Conservation (phyloP, 2,888 invertebrate genomes). For the Pachymerium ferrugineum region DNA sequence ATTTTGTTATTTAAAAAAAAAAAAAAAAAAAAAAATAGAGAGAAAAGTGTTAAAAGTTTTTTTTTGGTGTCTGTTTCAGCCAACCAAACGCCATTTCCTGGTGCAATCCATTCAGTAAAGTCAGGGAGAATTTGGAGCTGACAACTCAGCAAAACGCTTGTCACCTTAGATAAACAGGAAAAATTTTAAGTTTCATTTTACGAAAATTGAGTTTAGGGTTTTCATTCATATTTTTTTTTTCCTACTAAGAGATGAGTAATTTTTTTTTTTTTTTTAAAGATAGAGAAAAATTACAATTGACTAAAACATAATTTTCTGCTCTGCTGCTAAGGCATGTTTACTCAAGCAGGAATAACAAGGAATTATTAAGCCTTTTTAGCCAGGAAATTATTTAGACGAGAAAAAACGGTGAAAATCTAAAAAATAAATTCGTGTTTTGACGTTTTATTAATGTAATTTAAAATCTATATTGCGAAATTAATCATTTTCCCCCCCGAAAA, state of each 20-base stretch:
- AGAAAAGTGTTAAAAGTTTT: not conserved
- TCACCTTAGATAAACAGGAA: not conserved
- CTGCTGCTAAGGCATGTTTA: constrained; percentile 8
- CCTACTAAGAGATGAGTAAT: too few relatives aligned
- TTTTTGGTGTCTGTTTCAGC: not conserved
- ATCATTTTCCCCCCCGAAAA: too few relatives aligned
- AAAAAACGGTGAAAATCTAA: too few relatives aligned
- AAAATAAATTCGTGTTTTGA: too few relatives aligned
- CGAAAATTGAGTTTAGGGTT: too few relatives aligned
- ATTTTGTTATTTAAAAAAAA: not conserved
- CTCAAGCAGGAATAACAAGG: not conserved
- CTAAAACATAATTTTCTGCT: not conserved
- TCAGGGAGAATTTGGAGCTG: not conserved
- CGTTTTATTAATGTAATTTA: not conserved
- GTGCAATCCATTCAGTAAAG: not conserved
- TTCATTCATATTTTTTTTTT: not conserved
- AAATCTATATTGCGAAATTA: not conserved
- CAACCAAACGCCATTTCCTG: not conserved
- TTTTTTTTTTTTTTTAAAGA: not conserved
- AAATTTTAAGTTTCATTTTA: not conserved
- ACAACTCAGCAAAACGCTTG: too few relatives aligned
- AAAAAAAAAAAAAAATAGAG: constrained; percentile 10
- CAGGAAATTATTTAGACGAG: too few relatives aligned
- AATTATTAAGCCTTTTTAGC: not conserved
- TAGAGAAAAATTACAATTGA: not conserved